Evolutionary conservation across 2,797 vertebrate species (phyloP).

Genomic region (Liasis olivaceus): DNA sequence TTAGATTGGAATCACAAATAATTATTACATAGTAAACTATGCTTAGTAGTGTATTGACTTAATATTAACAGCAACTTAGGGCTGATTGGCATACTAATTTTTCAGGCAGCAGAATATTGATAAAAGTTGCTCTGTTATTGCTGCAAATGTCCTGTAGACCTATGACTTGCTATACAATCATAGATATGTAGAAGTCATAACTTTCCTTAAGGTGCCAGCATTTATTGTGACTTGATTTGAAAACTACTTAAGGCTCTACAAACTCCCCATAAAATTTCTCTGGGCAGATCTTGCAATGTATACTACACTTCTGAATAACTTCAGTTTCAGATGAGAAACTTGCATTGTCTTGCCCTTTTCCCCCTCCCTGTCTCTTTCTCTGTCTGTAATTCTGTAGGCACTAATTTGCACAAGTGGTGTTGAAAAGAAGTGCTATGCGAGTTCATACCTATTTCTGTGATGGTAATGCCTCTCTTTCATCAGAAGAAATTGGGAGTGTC

Average conservation of each 20-base stretch:
- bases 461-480: slow-evolving; percentile 16
- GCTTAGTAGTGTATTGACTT: neutral
- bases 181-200: neutral
- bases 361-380: neutral
- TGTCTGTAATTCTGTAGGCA: neutral
- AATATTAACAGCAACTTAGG: neutral
- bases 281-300: neutral
- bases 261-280: neutral
- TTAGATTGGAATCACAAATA: neutral
- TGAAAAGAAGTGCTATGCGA: slow-evolving; percentile 47
- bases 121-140: neutral
- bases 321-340: neutral
- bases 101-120: neutral
- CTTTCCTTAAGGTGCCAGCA: neutral
- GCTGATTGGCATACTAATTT: neutral
- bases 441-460: slow-evolving; percentile 41
- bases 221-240: neutral
- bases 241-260: neutral
- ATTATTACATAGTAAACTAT: neutral
- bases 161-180: neutral
- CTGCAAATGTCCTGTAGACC: no score
- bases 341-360: no score
- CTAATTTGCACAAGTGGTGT: slow-evolving; percentile 24
- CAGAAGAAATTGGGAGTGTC: slow-evolving; percentile 13
- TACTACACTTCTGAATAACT: neutral